Evolutionary conservation across 2,797 vertebrate genomes (phyloP).

Genomic region (Anguilla anguilla): DNA sequence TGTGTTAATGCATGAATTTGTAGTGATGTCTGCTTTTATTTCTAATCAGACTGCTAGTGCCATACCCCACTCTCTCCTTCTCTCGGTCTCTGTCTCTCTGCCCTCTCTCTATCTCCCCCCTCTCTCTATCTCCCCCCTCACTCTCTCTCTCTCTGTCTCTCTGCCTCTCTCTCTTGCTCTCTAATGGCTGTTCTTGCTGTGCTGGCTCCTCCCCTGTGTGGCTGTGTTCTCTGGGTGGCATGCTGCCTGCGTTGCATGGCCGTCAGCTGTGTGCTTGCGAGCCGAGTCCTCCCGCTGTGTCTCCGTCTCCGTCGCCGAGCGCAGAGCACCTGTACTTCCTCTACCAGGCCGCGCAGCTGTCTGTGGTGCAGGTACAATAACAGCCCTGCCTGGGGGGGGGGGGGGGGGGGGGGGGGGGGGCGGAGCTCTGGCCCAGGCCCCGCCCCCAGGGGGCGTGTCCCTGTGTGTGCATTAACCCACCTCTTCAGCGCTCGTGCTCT

Average conservation of each 20-base stretch:
- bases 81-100: too few relatives aligned
- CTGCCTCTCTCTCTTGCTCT: background rate
- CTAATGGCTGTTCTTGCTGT: conserved; percentile 38
- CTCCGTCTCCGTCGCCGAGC: conserved; percentile 66
- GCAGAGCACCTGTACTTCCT: conserved; percentile 66
- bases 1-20: background rate
- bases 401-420: background rate
- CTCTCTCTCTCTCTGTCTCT: conserved; percentile 8
- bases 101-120: too few relatives aligned
- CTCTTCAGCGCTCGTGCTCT: background rate
- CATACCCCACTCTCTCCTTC: conserved; percentile 33
- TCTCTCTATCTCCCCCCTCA: conserved; percentile 15
- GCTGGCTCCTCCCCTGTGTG: conserved; percentile 47
- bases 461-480: background rate
- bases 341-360: conserved; percentile 65
- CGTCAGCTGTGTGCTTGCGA: conserved; percentile 73
- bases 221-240: conserved; percentile 56
- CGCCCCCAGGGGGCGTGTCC: background rate
- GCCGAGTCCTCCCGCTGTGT: conserved; percentile 73
- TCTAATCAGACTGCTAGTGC: conserved; percentile 13
- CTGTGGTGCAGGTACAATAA: conserved; percentile 68
- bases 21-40: background rate
- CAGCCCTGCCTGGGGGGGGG: background rate
- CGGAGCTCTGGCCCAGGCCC: background rate
- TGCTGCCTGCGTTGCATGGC: conserved; percentile 67